Evolutionary conservation across 2,888 invertebrate species (phyloP).

Genomic region (Kuschelorhynchus macadamiae): DNA sequence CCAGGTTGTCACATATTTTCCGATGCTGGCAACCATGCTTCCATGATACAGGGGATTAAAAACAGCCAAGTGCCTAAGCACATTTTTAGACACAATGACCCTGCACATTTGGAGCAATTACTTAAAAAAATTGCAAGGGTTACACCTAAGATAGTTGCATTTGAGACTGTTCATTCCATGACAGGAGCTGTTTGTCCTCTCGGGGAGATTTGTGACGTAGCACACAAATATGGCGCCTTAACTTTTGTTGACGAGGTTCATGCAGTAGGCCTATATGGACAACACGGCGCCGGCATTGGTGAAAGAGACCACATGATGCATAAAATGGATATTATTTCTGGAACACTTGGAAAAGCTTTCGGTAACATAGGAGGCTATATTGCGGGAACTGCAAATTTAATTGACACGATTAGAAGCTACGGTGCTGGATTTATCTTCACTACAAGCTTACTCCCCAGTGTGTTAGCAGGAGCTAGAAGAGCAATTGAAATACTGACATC

Average conservation of each 20-base stretch:
- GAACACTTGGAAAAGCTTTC: constrained; percentile 96
- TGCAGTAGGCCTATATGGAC: constrained; percentile 95
- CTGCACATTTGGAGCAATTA: constrained; percentile 84
- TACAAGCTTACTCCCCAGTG: constrained; percentile 94
- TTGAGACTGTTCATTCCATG: constrained; percentile 99
- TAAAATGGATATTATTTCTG: constrained; percentile 95
- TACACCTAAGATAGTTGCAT: constrained; percentile 95
- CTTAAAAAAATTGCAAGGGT: constrained; percentile 80
- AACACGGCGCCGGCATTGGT: constrained; percentile 94
- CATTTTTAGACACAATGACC: constrained; percentile 95
- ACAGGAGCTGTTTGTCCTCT: constrained; percentile 95
- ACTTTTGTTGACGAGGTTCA: constrained; percentile 98
- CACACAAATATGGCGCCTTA: constrained; percentile 92
- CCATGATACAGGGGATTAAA: constrained; percentile 97
- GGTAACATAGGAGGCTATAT: constrained; percentile 75
- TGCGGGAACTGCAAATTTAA: constrained; percentile 80
- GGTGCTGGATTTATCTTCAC: constrained; percentile 99
- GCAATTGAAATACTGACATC: constrained; percentile 88
- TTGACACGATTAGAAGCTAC: constrained; percentile 94
- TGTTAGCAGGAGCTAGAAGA: constrained; percentile 87
- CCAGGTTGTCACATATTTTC: constrained; percentile 95
- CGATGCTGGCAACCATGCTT: constrained; percentile 97
- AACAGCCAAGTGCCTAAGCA: constrained; percentile 94
- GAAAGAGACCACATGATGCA: constrained; percentile 87
- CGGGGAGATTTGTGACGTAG: constrained; percentile 89